Evolutionary conservation across 2,888 invertebrate genomes (phyloP), one percentile per base, ranked within the genome.

Genomic region (Lymantria monacha): DNA sequence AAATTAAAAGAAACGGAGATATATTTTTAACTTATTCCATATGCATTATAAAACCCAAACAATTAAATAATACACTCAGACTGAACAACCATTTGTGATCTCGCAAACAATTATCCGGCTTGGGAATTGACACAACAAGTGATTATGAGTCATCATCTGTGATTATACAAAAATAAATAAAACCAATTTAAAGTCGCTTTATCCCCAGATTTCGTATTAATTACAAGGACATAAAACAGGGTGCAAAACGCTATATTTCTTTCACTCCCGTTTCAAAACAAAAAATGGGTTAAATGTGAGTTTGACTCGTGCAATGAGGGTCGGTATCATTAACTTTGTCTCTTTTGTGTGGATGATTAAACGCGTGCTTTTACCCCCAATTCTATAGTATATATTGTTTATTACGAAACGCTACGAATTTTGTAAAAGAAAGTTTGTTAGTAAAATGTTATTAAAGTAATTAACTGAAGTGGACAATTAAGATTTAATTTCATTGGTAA

Each of bases 281-380:
- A 47, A 42, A 47, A 47, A 33, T 40, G 33, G 42, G 42, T 31
- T 42, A 47, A 47, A 31, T 47, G 33, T 9, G 41, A 46, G 41
- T 41, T 36, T 36, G 36, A 36, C 36, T 36, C 30, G 30, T 13
- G 41, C 12, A 30, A 30, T 9, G 33, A 47, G 42, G 47, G 47
- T 47, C 30, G 42, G 15, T 15, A 31, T 30, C 33, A 42, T 44
- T 47, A 42, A 33, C 41, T 41, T 42, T 33, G 33, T 33, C 33
- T 47, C 42, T 42, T 42, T 47, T 47, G 42, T 47, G 41, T 33
- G 31, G 22, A 42, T 47, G 42, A 47, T 47, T 47, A 42, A 41
- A 47, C 33, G 47, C 30, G 40, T 30, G 46, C 46, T 46, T 30
- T 46, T 42, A 9, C 15, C 14, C 12, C 37, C 30, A 46, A 46